Base-by-base conservation (phyloP, 1,140 invertebrate genomes). In the Sitodiplosis mosellana region DNA sequence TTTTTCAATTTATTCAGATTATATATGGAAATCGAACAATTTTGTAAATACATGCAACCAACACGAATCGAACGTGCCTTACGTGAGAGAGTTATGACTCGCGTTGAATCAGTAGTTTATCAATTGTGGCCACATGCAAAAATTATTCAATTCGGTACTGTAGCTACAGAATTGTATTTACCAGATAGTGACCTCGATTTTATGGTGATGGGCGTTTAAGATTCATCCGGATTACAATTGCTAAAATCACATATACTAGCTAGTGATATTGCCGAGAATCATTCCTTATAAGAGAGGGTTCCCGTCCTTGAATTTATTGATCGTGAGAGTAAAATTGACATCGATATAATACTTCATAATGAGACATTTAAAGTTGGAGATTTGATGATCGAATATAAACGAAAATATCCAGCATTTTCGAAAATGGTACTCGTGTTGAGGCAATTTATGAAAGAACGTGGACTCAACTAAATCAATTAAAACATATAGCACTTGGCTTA, bases 341-440 rank as follows among this genome's bases (percentile, higher is more conserved):
- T 96, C 53, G 94, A 99, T 69, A 97, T 99, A 60, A 95, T 91
- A 59, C 97, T 97, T 71, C 97, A 96, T 66, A 94, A 94, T 87
- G 86, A 77, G 59, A 90, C 90, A 36, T 83, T 94, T 14, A 87
- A 89, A 71, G 93, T 90, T 58, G 93, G 90, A 2, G 84, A 92
- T 66, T 76, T 97, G 42, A 97, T 98, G 49, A 92, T 90, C 61
- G 76, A 81, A 49, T 87, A 76, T 57, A 83, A 85, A 55, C 64
- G 66, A 45, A 73, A 74, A 49, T 97, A 80, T 71, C 90, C 90
- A 19, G 80, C 83, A 47, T 71, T 97, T 50, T 79, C 85, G 20
- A 94, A 93, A 60, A 72, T 98, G 56, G 91, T 97, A 51, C 81
- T 97, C 68, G 91, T 97, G 46, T 73, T 99, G 51, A 99, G 98